Evolutionary conservation across 1,140 invertebrate genomes (phyloP).

Genomic region (Pseudomyrmex sp.): DNA sequence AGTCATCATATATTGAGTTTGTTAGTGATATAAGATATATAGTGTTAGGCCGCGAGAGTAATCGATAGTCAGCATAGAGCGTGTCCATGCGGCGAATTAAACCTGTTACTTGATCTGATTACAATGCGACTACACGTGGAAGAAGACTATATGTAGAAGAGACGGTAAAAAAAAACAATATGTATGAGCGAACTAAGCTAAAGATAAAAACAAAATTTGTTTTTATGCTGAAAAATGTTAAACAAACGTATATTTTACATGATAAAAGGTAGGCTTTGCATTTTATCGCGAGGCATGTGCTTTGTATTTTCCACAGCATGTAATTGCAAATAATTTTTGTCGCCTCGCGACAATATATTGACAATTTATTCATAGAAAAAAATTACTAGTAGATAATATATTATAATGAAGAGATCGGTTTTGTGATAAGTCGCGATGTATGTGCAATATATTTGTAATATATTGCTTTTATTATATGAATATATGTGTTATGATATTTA

Average conservation of each 20-base stretch:
- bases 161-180: not conserved
- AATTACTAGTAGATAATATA: too few relatives aligned
- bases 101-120: constrained; percentile 34
- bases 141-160: not conserved
- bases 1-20: not conserved
- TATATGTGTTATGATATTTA: not conserved
- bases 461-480: too few relatives aligned
- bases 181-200: not conserved
- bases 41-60: not conserved
- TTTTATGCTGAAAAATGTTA: not conserved
- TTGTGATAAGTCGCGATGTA: constrained; percentile 1
- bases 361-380: constrained; percentile 9
- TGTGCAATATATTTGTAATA: not conserved
- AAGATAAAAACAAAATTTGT: not conserved
- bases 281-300: constrained; percentile 22
- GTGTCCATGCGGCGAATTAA: constrained; percentile 12
- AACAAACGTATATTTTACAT: constrained; percentile 1
- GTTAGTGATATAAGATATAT: not conserved
- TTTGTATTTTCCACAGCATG: not conserved
- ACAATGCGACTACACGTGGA: not conserved
- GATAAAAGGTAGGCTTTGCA: not conserved
- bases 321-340: constrained; percentile 12
- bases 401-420: not conserved
- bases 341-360: not conserved
- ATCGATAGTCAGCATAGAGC: constrained; percentile 25